These are phyloP conservation scores for Scomber colias DNA, from an alignment of 2,113 vertebrate genomes.

Conservation along the genomic window DNA sequence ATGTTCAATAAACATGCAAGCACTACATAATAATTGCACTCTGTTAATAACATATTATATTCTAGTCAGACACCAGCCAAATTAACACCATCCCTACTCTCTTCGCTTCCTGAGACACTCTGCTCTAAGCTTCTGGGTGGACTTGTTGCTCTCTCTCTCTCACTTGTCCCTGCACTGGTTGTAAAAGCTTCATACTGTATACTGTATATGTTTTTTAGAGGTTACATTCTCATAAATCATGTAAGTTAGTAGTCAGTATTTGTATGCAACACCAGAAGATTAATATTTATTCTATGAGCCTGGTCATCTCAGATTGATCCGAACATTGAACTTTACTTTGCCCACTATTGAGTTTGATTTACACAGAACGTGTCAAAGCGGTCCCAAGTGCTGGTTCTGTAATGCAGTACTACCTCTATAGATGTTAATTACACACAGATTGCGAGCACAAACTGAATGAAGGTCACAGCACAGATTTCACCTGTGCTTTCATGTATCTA, in stretches of 20 bases:
- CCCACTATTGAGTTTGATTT: constrained; percentile 13
- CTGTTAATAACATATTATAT: constrained; percentile 14
- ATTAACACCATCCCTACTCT: not conserved
- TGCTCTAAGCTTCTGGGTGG: not conserved
- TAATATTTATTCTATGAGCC: not conserved
- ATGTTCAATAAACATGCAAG: constrained; percentile 20
- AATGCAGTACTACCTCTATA: constrained; percentile 34
- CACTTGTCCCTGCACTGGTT: not conserved
- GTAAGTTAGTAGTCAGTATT: not conserved
- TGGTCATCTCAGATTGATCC: constrained; percentile 29
- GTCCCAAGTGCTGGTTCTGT: constrained; percentile 37
- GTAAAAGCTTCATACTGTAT: not conserved
- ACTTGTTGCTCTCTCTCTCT: constrained; percentile 6
- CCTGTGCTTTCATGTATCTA: not conserved
- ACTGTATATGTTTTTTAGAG: not conserved
- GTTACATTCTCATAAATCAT: not conserved
- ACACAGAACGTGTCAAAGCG: constrained; percentile 9
- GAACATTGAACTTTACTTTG: constrained; percentile 4
- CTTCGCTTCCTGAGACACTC: not conserved
- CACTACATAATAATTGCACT: not conserved
- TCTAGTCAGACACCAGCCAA: constrained; percentile 7
- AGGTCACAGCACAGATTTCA: constrained; percentile 19
- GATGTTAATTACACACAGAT: constrained; percentile 31
- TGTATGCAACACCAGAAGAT: constrained; percentile 1
- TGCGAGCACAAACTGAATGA: constrained; percentile 24